Evolutionary conservation across 2,113 vertebrate species (phyloP).

Genomic region (Girardinichthys multiradiatus): DNA sequence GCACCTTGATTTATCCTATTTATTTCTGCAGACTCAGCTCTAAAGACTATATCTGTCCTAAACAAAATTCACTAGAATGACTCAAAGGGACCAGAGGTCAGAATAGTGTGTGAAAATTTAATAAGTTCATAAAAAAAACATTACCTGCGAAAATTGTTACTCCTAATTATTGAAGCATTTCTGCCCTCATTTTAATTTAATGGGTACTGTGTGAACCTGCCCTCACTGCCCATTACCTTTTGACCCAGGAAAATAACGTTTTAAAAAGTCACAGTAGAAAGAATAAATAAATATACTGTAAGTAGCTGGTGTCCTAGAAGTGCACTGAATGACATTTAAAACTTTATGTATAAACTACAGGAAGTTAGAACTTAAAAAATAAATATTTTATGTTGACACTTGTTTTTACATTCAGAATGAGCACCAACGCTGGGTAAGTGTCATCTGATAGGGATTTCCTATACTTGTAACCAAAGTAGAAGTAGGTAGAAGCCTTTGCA

Average conservation of each 20-base stretch:
- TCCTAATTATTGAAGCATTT: slow-evolving; percentile 27
- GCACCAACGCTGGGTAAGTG: too few relatives aligned
- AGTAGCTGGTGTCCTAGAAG: background rate
- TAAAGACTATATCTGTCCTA: slow-evolving; percentile 11
- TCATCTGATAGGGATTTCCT: too few relatives aligned
- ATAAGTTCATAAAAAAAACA: background rate
- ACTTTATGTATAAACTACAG: background rate
- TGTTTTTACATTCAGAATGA: too few relatives aligned
- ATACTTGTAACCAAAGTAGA: too few relatives aligned
- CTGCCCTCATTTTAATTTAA: slow-evolving; percentile 28
- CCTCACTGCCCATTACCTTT: slow-evolving; percentile 35
- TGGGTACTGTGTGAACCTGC: slow-evolving; percentile 23
- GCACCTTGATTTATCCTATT: background rate
- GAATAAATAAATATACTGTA: background rate
- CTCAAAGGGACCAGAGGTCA: slow-evolving; percentile 8
- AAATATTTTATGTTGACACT: background rate
- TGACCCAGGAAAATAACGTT: slow-evolving; percentile 27
- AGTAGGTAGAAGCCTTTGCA: too few relatives aligned
- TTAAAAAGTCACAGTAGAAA: slow-evolving; percentile 13
- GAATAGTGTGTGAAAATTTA: slow-evolving; percentile 19
- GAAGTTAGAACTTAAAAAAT: background rate
- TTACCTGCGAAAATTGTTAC: slow-evolving; percentile 4
- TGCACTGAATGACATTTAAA: slow-evolving; percentile 6
- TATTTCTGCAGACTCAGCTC: background rate
- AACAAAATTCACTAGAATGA: slow-evolving; percentile 1